Evolutionary conservation across 2,113 vertebrate genomes (phyloP).

Genomic region (Calidris pugnax): DNA sequence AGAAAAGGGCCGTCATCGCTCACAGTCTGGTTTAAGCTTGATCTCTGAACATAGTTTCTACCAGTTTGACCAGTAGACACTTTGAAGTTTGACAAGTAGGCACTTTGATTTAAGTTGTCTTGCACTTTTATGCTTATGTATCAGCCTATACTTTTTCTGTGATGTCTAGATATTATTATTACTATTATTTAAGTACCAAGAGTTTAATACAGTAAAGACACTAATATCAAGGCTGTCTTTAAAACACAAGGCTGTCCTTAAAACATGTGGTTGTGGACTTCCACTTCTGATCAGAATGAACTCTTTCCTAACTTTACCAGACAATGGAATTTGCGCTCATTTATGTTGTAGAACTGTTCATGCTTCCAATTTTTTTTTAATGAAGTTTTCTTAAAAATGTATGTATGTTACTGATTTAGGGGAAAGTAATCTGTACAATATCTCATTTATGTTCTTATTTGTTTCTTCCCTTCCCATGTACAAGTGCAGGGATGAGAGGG

Average conservation of each 20-base stretch:
- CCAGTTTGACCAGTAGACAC: background rate
- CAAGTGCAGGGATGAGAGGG: background rate
- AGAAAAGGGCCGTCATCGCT: background rate
- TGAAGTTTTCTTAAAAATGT: background rate
- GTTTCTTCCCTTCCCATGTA: background rate
- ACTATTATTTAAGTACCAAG: slow-evolving; percentile 10
- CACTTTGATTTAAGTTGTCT: slow-evolving; percentile 25
- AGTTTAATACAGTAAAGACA: background rate
- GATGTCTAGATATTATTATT: background rate
- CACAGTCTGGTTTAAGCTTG: background rate
- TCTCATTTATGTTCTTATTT: background rate
- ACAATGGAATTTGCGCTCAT: background rate
- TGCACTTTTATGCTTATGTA: slow-evolving; percentile 24
- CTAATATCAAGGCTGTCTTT: background rate
- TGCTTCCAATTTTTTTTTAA: background rate
- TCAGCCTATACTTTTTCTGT: background rate
- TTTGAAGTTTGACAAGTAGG: background rate
- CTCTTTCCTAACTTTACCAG: background rate
- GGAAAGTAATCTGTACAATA: background rate
- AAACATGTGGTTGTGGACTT: background rate
- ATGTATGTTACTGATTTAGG: background rate
- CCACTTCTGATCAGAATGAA: background rate
- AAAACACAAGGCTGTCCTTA: background rate
- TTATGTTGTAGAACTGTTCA: background rate
- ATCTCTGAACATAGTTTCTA: background rate